These are phyloP conservation scores for Venturia canescens DNA, from an alignment of 1,140 invertebrate species.

Conservation along the genomic window DNA sequence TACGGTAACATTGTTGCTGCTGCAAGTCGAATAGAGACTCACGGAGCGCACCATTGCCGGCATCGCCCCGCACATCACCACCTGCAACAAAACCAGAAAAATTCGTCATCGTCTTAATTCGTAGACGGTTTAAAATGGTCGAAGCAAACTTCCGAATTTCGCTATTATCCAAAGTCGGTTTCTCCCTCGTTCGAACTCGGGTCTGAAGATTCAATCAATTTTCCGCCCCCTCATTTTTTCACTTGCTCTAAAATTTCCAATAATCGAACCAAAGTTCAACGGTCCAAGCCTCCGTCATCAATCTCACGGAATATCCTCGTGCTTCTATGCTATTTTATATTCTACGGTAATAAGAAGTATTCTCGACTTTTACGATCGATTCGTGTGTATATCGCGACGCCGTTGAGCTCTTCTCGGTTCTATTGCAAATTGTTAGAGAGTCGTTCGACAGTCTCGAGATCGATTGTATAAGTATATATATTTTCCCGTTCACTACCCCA, in stretches of 20 bases:
- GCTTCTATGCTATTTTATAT: neutral
- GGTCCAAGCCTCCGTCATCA: constrained; percentile 60
- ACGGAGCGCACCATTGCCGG: constrained; percentile 83
- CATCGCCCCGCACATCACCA: constrained; percentile 85
- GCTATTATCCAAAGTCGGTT: too few relatives aligned
- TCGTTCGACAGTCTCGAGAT: constrained; percentile 9
- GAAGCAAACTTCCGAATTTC: too few relatives aligned
- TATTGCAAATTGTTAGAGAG: constrained; percentile 12
- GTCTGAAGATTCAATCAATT: too few relatives aligned
- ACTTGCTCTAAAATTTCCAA: constrained; percentile 5
- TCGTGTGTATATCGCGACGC: constrained; percentile 58
- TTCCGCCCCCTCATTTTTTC: too few relatives aligned
- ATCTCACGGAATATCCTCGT: constrained; percentile 38
- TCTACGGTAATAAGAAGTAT: neutral
- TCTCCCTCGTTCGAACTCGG: too few relatives aligned
- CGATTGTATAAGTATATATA: neutral
- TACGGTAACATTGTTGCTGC: constrained; percentile 77
- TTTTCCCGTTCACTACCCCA: neutral
- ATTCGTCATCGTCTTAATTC: neutral
- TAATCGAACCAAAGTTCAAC: constrained; percentile 51
- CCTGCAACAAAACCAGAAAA: constrained; percentile 71
- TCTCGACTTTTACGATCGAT: constrained; percentile 62
- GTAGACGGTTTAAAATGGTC: neutral
- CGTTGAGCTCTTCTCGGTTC: constrained; percentile 52
- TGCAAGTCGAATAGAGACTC: constrained; percentile 81